Evolutionary conservation across 2,113 vertebrate species (phyloP).

Genomic region (Holacanthus passer): DNA sequence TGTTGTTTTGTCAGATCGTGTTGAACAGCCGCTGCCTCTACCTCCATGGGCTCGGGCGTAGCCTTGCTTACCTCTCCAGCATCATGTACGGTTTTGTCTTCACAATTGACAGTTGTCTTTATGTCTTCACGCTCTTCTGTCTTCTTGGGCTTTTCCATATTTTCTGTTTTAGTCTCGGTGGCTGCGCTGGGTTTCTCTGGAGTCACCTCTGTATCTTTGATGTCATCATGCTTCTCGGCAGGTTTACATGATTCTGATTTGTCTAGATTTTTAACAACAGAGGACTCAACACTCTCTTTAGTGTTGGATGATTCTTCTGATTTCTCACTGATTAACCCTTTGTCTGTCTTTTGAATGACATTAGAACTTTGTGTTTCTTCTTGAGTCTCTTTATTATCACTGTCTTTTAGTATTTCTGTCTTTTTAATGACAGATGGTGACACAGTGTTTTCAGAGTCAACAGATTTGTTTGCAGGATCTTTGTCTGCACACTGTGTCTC

Average conservation of each 20-base stretch:
- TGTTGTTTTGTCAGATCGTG: conserved; percentile 24
- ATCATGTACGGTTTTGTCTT: background rate
- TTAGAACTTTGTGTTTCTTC: background rate
- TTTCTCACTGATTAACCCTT: background rate
- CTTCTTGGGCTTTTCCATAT: conserved; percentile 9
- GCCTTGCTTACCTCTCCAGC: background rate
- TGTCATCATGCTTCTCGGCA: background rate
- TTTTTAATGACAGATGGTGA: background rate
- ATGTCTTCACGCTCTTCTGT: conserved; percentile 1
- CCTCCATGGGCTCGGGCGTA: background rate
- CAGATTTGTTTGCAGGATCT: conserved; percentile 18
- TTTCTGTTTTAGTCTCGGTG: background rate
- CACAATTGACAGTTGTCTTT: conserved; percentile 36
- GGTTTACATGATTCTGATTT: background rate
- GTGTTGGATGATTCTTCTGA: background rate
- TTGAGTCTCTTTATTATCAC: background rate
- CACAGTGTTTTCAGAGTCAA: background rate
- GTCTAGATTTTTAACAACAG: conserved; percentile 10
- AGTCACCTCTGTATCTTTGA: background rate
- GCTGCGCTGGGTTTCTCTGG: background rate
- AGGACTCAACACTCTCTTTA: background rate
- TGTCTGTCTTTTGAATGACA: conserved; percentile 33
- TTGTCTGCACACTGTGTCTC: conserved; percentile 20
- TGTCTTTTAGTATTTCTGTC: conserved; percentile 5
- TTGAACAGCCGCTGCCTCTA: background rate